These are phyloP conservation scores for Chiridota heheva DNA, from an alignment of 35 echinoderm and acorn worm species.

Conservation along the genomic window DNA sequence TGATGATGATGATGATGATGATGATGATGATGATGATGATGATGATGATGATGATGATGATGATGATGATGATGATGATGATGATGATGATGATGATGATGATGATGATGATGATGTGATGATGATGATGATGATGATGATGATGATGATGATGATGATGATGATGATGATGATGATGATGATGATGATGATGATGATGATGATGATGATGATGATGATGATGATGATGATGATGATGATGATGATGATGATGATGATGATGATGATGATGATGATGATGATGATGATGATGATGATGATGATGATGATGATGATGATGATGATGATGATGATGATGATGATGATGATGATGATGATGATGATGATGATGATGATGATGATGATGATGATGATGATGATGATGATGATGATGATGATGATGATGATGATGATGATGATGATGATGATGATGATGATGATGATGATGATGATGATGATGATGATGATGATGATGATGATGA, in stretches of 20 bases:
- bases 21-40: constrained; percentile 6
- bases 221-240: constrained; percentile 6
- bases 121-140: no score
- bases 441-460: constrained; percentile 6
- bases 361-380: constrained; percentile 6
- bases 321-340: constrained; percentile 6
- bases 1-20: constrained; percentile 6
- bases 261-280: constrained; percentile 6
- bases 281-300: constrained; percentile 6
- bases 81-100: constrained; percentile 6
- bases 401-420: constrained; percentile 6
- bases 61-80: constrained; percentile 6
- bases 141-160: constrained; percentile 6
- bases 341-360: constrained; percentile 6
- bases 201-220: constrained; percentile 6
- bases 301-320: constrained; percentile 6
- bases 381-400: constrained; percentile 6
- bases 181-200: constrained; percentile 6
- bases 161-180: constrained; percentile 6
- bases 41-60: constrained; percentile 6
- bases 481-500: constrained; percentile 6
- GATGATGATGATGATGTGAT: no score
- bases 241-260: constrained; percentile 6
- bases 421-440: constrained; percentile 6
- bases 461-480: constrained; percentile 6